Percentiles rank a stretch among this genome's conserved stretches.
Evolutionary conservation across 2,888 invertebrate genomes (phyloP).

Genomic region (Patella ulyssiponensis): DNA sequence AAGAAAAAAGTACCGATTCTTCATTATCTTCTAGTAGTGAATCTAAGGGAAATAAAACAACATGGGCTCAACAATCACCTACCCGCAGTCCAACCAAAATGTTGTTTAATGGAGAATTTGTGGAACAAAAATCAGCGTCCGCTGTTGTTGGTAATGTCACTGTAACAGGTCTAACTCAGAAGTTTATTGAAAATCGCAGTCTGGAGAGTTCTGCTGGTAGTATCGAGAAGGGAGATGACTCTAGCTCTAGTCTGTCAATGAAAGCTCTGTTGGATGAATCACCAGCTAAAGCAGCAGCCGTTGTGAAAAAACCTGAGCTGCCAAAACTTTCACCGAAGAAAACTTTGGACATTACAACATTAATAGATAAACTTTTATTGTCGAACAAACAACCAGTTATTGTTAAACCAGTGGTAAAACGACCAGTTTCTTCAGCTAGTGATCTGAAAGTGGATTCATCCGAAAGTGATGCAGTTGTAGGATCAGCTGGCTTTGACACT

Average conservation of each 20-base stretch:
- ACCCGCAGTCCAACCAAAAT: conserved; percentile 1
- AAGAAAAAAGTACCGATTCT: not conserved
- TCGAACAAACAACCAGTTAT: conserved; percentile 40
- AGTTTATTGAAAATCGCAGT: conserved; percentile 1
- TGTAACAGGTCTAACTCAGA: not conserved
- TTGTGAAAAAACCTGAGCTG: not conserved
- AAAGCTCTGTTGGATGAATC: conserved; percentile 3
- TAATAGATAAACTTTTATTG: conserved; percentile 63
- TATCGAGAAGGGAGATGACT: conserved; percentile 7
- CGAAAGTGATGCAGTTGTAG: not conserved
- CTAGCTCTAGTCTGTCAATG: not conserved
- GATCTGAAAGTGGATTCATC: not conserved
- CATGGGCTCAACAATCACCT: conserved; percentile 7
- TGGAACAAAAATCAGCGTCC: not conserved
- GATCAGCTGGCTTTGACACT: conserved; percentile 2
- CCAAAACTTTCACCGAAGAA: conserved; percentile 40
- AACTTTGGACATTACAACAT: conserved; percentile 57
- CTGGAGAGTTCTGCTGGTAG: conserved; percentile 9
- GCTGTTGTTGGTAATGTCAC: not conserved
- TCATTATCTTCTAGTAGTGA: not conserved
- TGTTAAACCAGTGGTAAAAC: not conserved
- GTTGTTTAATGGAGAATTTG: not conserved
- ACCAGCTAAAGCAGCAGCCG: not conserved
- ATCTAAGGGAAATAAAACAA: conserved; percentile 3
- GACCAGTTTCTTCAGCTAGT: not conserved